Evolutionary conservation across 2,888 invertebrate genomes (phyloP).

Genomic region (Troglohyphantes excavatus): DNA sequence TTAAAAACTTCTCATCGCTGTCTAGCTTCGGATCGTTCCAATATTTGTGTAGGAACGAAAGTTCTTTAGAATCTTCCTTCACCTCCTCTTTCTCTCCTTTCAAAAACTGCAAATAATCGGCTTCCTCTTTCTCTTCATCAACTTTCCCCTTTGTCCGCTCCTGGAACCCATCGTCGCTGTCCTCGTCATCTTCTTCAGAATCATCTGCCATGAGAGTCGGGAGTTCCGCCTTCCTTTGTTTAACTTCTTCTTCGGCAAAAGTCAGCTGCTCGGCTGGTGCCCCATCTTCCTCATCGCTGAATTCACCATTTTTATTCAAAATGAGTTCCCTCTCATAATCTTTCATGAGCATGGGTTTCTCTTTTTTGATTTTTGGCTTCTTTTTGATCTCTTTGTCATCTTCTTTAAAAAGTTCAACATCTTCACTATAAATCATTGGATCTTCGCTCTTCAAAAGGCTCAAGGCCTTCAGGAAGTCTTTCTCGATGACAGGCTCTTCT

Average conservation of each 20-base stretch:
- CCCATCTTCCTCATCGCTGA: constrained; percentile 83
- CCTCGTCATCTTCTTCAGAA: too few species aligned
- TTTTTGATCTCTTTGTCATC: constrained; percentile 79
- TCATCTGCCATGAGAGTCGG: too few species aligned
- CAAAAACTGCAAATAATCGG: constrained; percentile 90
- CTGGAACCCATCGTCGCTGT: constrained; percentile 82
- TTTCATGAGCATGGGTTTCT: constrained; percentile 87
- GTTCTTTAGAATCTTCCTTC: constrained; percentile 85
- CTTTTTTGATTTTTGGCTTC: constrained; percentile 68
- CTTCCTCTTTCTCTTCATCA: constrained; percentile 82
- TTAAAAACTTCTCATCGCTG: constrained; percentile 92
- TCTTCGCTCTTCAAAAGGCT: constrained; percentile 93
- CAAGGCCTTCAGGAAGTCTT: constrained; percentile 93
- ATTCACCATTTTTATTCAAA: constrained; percentile 86
- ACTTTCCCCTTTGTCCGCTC: constrained; percentile 34
- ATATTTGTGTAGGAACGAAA: constrained; percentile 90
- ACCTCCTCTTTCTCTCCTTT: constrained; percentile 86
- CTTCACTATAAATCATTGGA: constrained; percentile 92
- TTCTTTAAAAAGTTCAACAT: constrained; percentile 87
- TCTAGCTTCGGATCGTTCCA: constrained; percentile 93
- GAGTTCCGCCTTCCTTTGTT: too few species aligned
- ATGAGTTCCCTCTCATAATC: constrained; percentile 91
- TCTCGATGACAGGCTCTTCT: constrained; percentile 84
- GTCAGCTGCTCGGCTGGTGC: not conserved
- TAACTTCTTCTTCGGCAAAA: not conserved